Percentiles rank a stretch among this genome's conserved stretches.
Conservation (phyloP, 2,113 vertebrate species). For the Thamnaconus septentrionalis region DNA sequence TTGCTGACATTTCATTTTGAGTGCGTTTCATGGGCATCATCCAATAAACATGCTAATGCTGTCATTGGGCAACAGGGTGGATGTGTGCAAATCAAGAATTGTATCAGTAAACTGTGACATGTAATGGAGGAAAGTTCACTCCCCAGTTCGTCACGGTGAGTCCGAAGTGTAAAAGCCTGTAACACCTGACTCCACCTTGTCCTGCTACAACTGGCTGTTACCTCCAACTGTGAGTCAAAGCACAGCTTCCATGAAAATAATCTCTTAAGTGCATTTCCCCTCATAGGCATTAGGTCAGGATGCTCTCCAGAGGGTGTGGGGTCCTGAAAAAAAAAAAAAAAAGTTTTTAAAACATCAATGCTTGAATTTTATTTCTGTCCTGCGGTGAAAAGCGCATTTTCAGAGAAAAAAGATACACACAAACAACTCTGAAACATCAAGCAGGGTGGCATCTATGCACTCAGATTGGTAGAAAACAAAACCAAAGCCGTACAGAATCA, state of each 20-base stretch:
- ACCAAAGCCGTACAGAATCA: too few relatives aligned
- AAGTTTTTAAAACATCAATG: conserved; percentile 5
- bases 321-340: conserved; percentile 1
- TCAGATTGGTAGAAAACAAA: too few relatives aligned
- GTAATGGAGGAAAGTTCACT: background rate
- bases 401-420: background rate
- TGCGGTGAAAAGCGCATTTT: conserved; percentile 3
- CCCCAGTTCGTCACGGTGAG: background rate
- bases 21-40: background rate
- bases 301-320: background rate
- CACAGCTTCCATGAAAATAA: conserved; percentile 9
- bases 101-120: background rate
- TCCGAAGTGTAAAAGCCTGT: background rate
- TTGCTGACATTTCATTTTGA: too few relatives aligned
- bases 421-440: too few relatives aligned
- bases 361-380: background rate
- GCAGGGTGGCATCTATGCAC: too few relatives aligned
- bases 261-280: conserved; percentile 9
- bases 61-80: background rate
- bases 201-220: background rate
- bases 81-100: background rate
- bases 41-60: background rate
- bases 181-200: background rate
- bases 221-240: background rate
- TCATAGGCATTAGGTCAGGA: background rate